Base-by-base conservation (phyloP, 2,113 vertebrate species). In the Catharus bicknelli region DNA sequence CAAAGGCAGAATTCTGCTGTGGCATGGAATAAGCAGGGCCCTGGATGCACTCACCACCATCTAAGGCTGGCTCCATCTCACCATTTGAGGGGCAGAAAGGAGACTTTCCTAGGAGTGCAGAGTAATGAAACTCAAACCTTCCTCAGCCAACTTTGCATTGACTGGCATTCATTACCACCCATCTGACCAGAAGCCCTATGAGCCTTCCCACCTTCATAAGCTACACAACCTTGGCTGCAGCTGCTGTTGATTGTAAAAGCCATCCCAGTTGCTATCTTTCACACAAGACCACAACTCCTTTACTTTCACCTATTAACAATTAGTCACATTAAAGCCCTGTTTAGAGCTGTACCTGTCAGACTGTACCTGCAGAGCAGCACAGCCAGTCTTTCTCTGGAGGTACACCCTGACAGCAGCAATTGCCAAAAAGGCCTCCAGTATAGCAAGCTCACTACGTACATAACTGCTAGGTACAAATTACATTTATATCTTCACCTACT, bases 171-270 rank as follows among this genome's bases (percentile, higher is more conserved):
- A 7, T 22, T 13, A 38, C 27, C 40, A 23, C 38, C 50, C 38
- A 23, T 22, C 40, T 21, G 5, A 45, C n/a, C 50, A 91, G 53
- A 48, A 75, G 54, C 38, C 74, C 70, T 27, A 9, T 3, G 16
- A 76, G 42, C 42, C 45, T 68, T 85, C 63, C 58, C 42, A 66
- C 1, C 2, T 42, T 42, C 20, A 34, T 5, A 57, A 76, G 5
- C 42, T 34, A 36, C 0, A 4, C 16, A 58, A 36, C 0, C 42
- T 62, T 0, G 0, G 38, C 58, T 30, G 2, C 2, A 0, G 27
- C 20, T 32, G n/a, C 20, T 68, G 12, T 3, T 14, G 36, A 36
- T 18, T 54, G 42, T 22, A 57, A 53, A 82, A 91, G 30, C 19
- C 34, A 82, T 16, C 8, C 40, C 47, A 68, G 4, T 5, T 42